Evolutionary conservation across 2,888 invertebrate genomes (phyloP), one percentile per base, ranked within the genome.

Genomic region (Trachelus tabidus): DNA sequence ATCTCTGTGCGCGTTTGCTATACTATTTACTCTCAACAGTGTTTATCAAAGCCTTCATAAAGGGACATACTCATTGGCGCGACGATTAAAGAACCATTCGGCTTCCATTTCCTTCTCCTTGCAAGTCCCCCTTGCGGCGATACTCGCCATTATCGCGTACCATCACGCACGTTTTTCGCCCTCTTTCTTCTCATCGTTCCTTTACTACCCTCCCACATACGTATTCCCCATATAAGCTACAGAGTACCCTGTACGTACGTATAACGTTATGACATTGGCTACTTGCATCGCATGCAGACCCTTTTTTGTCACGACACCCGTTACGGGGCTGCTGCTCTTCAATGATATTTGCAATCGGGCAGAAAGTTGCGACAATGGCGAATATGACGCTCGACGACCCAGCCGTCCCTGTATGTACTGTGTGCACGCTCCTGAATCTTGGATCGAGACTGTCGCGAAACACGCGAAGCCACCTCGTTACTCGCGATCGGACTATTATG

Each of bases 241-340:
- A 1, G 12, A 9, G 56, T 23, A 23, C 6, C 23, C 56, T 23
- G 56, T 3, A 23, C 23, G 23, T 23, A 56, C 23, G 56, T 0
- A 23, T 23, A 56, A 23, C 56, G 23, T 56, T 56, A 56, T 56
- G 56, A 56, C 23, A 56, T 56, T 56, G 56, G 56, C 56, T 56
- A 56, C 56, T 56, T 56, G 71, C 71, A 6, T 71, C 81, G 88
- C 88, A 89, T 87, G 89, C 87, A 87, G 86, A 86, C 87, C 77
- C 79, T 82, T 89, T 88, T 87, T 88, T 87, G 84, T 83, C 11
- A 33, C 69, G 75, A 37, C 69, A 69, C 31, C 56, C 68, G 34
- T 76, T 75, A 75, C 75, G 73, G 73, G 73, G 73, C 74, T 71
- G 71, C 71, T 37, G 56, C 68, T 69, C 80, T 86, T 85, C 86